These are phyloP conservation scores for Brachypodius melanocephalos DNA, from an alignment of 2,113 vertebrate species.

Conservation along the genomic window DNA sequence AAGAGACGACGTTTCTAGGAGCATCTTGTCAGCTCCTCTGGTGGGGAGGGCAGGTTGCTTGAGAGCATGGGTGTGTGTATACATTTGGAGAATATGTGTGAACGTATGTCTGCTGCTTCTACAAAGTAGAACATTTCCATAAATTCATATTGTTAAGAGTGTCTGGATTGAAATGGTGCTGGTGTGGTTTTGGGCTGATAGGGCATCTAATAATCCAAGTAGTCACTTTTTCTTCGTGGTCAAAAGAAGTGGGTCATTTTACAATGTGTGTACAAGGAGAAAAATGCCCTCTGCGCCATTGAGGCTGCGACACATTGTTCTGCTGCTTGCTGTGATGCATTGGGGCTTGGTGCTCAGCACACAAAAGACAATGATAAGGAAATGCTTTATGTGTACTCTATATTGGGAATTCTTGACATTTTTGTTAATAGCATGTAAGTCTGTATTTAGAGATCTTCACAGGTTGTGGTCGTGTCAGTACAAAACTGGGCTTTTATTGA, in stretches of 20 bases:
- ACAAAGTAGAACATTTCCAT: neutral
- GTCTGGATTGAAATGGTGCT: neutral
- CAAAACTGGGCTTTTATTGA: neutral
- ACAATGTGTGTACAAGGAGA: rapidly evolving
- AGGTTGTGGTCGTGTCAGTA: neutral
- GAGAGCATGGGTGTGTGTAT: rapidly evolving
- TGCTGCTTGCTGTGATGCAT: rapidly evolving
- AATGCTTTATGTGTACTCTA: neutral
- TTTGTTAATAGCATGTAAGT: neutral
- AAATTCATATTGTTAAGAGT: rapidly evolving
- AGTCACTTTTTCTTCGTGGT: neutral
- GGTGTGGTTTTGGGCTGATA: neutral
- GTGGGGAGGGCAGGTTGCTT: neutral
- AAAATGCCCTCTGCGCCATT: neutral
- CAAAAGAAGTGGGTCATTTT: neutral
- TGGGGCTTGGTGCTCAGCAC: neutral
- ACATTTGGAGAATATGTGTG: neutral
- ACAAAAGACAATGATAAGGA: neutral
- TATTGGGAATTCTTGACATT: neutral
- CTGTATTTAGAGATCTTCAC: neutral
- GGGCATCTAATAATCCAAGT: neutral
- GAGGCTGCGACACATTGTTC: neutral
- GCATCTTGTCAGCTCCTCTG: neutral
- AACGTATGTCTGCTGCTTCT: neutral
- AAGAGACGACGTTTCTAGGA: rapidly evolving